Evolutionary conservation across 53 echinoderm and acorn worm species (phyloP).

Genomic region (Henricia sp.): DNA sequence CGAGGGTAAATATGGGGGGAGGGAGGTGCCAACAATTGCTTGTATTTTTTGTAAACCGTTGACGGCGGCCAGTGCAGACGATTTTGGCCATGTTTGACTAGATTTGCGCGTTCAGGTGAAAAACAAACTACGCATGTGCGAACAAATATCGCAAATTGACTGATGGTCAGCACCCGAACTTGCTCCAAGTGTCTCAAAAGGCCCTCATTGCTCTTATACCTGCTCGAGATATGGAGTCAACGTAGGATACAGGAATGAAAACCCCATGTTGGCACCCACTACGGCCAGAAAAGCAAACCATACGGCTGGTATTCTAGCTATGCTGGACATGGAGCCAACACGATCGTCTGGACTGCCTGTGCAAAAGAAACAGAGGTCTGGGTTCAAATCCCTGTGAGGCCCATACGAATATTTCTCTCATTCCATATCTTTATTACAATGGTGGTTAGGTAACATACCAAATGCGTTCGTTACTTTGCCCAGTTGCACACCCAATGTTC

Average conservation of each 20-base stretch:
- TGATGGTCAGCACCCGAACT: not conserved
- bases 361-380: not conserved
- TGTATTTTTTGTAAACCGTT: too few species aligned
- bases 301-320: slow-evolving; percentile 12
- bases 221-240: not conserved
- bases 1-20: too few species aligned
- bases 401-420: not conserved
- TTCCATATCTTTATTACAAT: not conserved
- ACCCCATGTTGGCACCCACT: not conserved
- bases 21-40: too few species aligned
- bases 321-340: not conserved
- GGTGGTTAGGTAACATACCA: not conserved
- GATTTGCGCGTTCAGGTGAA: too few species aligned
- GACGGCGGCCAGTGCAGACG: too few species aligned
- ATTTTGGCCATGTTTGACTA: too few species aligned
- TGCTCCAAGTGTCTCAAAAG: not conserved
- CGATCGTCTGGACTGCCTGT: not conserved
- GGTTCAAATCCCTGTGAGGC: not conserved
- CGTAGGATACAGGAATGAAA: not conserved
- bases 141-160: not conserved
- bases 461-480: not conserved
- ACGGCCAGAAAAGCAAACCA: not conserved
- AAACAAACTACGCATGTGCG: not conserved
- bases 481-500: not conserved
- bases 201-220: not conserved